Evolutionary conservation across 2,113 vertebrate species (phyloP).

Genomic region (Vidua chalybeata): DNA sequence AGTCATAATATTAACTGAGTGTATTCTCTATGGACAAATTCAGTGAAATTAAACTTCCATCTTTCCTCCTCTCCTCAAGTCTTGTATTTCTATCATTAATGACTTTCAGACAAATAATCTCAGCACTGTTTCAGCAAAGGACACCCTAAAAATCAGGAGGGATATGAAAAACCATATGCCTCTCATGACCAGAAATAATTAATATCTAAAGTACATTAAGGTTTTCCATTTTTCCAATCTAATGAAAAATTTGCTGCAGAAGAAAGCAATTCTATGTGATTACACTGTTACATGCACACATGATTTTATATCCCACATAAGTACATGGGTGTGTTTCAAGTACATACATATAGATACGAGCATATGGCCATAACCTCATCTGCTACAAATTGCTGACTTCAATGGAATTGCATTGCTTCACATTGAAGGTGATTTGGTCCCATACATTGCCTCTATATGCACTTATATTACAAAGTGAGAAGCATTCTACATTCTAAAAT

Average conservation of each 20-base stretch:
- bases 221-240: background rate
- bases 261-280: background rate
- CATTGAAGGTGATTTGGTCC: background rate
- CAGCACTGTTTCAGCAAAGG: background rate
- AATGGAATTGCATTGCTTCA: background rate
- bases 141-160: background rate
- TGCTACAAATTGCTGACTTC: background rate
- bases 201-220: background rate
- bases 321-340: background rate
- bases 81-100: constrained; percentile 11
- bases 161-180: background rate
- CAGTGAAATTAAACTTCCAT: background rate
- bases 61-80: background rate
- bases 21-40: background rate
- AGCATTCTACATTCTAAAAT: background rate
- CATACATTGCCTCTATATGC: background rate
- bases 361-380: background rate
- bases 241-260: background rate
- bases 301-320: background rate
- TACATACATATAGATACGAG: background rate
- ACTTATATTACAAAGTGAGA: background rate
- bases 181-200: constrained; percentile 26
- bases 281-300: background rate
- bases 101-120: background rate
- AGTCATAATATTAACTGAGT: constrained; percentile 3